Base-by-base conservation (phyloP, 2,113 vertebrate species). In the Boleophthalmus pectinirostris region DNA sequence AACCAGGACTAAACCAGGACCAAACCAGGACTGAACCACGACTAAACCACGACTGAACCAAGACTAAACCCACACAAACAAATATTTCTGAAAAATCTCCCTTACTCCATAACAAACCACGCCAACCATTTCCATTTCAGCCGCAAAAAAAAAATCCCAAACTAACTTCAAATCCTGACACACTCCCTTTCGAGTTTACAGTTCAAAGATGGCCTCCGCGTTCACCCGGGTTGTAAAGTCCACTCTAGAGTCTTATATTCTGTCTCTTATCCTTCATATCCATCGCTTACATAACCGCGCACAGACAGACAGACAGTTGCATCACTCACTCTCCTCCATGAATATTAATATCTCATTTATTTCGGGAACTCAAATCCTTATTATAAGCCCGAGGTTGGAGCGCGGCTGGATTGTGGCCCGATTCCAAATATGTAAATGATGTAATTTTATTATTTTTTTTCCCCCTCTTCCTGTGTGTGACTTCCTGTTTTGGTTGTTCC, bases 331-430 rank as follows among this genome's bases (percentile, higher is more conserved):
- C 69, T 46, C 35, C 24, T 5, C 69, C n/a, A 14, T 66, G 72
- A 33, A 66, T 76, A 78, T 80, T 81, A 56, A 76, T 70, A 47
- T 49, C n/a, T 56, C 23, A 25, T 78, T 82, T 68, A 67, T 75
- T 66, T 72, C 25, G 54, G 18, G 68, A 66, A 38, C 23, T 72
- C 33, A 74, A 74, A 46, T 10, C 21, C 33, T 63, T 24, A 60
- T 66, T n/a, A 60, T 46, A 29, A 73, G 24, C 53, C 61, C 25
- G 33, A 47, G 58, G 16, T 29, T 38, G 24, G 20, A 68, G 49
- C 66, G 16, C 6, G 23, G n/a, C 6, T 29, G 56, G 29, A 21
- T 56, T 38, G 46, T 58, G 14, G 25, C 65, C 3, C 21, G 14
- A 0, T 60, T 14, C 16, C 29, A 56, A 33, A 38, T 43, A 71